These are phyloP conservation scores for Tryphoninae sp. DNA, from an alignment of 2,888 invertebrate genomes.

Conservation along the genomic window DNA sequence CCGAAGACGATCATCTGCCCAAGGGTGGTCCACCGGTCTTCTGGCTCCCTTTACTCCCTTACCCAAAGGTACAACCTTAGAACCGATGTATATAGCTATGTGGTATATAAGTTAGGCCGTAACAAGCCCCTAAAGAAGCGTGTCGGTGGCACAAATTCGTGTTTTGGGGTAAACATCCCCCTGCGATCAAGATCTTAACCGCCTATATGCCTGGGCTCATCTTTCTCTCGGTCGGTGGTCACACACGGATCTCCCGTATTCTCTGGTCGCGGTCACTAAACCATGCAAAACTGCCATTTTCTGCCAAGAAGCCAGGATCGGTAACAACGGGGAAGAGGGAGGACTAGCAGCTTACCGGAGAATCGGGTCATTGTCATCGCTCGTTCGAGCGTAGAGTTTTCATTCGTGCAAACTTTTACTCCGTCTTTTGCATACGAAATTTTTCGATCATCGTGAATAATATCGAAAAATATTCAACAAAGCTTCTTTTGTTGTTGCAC, in stretches of 20 bases:
- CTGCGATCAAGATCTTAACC: conserved; percentile 38
- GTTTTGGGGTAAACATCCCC: conserved; percentile 53
- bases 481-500: conserved; percentile 48
- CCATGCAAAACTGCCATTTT: conserved; percentile 29
- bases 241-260: conserved; percentile 2
- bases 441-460: conserved; percentile 40
- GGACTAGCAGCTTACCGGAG: conserved; percentile 17
- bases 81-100: background rate
- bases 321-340: background rate
- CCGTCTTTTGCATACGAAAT: conserved; percentile 56
- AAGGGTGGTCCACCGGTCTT: conserved; percentile 27
- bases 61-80: conserved; percentile 20
- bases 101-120: background rate
- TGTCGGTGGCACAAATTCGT: conserved; percentile 48
- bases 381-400: conserved; percentile 59
- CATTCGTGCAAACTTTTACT: conserved; percentile 36
- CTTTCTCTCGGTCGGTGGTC: background rate
- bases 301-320: conserved; percentile 19
- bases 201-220: background rate
- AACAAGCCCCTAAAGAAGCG: conserved; percentile 16
- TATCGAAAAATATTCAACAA: conserved; percentile 22
- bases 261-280: conserved; percentile 5
- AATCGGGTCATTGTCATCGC: conserved; percentile 56
- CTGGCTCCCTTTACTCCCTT: conserved; percentile 32
- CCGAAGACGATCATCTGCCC: conserved; percentile 42